Base-by-base conservation (phyloP, 2,113 vertebrate species). In the Istiophorus platypterus region DNA sequence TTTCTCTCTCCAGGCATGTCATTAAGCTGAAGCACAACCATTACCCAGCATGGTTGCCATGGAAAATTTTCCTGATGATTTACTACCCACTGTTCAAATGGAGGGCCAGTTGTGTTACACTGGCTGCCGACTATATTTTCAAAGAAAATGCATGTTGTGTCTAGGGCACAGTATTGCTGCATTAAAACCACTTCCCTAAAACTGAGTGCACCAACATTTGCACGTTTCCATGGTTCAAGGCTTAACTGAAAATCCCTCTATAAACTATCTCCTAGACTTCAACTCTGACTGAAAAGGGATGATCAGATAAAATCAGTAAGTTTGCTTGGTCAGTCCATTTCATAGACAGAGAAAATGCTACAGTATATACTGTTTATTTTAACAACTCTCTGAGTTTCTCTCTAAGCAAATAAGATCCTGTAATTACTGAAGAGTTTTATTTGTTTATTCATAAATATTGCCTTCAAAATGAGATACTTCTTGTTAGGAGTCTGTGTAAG, bases 41-140 rank as follows among this genome's bases (percentile, higher is more conserved):
- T 90, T 93, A 90, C 89, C 89, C 58, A 89, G 85, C 75, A 68
- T 58, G 86, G 88, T 91, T 92, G 86, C 87, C 87, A 91, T 90
- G 86, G 79, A 86, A 88, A 91, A 90, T 81, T 85, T 82, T 84
- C 76, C 61, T 66, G 76, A 81, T 84, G 80, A 93, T 89, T 93
- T 89, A 89, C 76, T 79, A 81, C 82, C 77, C 63, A 76, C 79
- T 67, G 80, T 24, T 89, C 59, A 85, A 89, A 75, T 77, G 52
- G 34, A 91, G 69, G 54, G 52, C 49, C 73, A 86, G 64, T 51
- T 31, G 73, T 77, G 80, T 62, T 76, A 65, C 74, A 75, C 61
- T 59, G 78, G 65, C 49, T 85, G 81, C 58, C 4, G 6, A 20
- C 51, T 79, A 29, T 67, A 31, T 69, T 52, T 65, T 31, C 56